Base-by-base conservation (phyloP, 2,888 invertebrate genomes). In the Tetragonula carbonaria region DNA sequence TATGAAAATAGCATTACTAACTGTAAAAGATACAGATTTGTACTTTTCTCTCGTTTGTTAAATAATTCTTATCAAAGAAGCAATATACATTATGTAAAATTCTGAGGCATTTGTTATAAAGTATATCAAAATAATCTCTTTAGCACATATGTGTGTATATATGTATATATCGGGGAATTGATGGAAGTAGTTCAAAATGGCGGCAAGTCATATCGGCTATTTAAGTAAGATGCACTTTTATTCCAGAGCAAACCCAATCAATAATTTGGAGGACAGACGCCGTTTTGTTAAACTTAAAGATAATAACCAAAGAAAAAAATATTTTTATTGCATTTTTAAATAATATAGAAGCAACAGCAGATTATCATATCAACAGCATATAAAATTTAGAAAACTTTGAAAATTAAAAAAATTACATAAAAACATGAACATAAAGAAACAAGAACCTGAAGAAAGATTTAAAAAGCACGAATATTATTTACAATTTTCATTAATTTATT, bases 181-280 rank as follows among this genome's bases (percentile, higher is more conserved):
- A 93, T 94, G 94, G 94, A 93, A 94, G 94, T 94, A 92, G 93
- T 94, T 94, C 94, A 94, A 94, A 94, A 94, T 94, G 94, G 94
- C 94, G 94, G 94, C 92, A 93, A 94, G 91, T 93, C 91, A 89
- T 89, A 92, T 91, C 85, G 84, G 82, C 78, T 82, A 82, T 87
- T 88, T 84, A 87, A 87, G 84, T 83, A 86, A 85, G 84, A 90
- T 86, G 67, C 88, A 90, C 81, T 87, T 84, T 86, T 86, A 82
- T 85, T 82, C 81, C 79, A 80, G 66, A 88, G 84, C 82, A 90
- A 82, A 84, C 81, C 86, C 86, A 87, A 88, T 88, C 74, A 67
- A 83, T 87, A 90, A 88, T 88, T 86, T 87, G 90, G 90, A 90
- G 90, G 90, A 90, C 88, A 90, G 90, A 89, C 90, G 90, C 90